A percentile compares a stretch with the other conserved stretches of the same genome.
Evolutionary conservation across 2,888 invertebrate species (phyloP).

Genomic region (Anodontia alba): DNA sequence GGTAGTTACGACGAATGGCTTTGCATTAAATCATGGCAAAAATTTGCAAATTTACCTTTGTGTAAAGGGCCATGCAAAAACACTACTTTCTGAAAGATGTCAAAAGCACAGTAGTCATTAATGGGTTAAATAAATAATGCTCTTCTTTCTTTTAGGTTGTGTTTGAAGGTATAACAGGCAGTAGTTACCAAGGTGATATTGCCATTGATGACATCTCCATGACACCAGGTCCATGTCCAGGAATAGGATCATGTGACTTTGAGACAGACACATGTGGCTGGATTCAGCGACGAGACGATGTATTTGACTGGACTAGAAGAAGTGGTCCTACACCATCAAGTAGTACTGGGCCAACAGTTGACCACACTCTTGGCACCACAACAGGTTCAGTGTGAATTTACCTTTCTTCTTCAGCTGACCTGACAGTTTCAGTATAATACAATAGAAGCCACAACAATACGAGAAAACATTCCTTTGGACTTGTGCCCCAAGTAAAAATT

Average conservation of each 20-base stretch:
- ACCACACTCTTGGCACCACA: slow-evolving; percentile 74
- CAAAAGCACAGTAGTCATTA: too few relatives aligned
- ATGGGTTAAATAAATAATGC: too few relatives aligned
- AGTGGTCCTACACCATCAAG: slow-evolving; percentile 61
- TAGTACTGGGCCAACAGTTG: slow-evolving; percentile 74
- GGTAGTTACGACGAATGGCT: too few relatives aligned
- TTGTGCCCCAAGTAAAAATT: too few relatives aligned
- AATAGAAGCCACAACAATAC: too few relatives aligned
- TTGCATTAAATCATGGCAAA: too few relatives aligned
- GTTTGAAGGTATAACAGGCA: slow-evolving; percentile 78
- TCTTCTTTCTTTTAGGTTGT: slow-evolving; percentile 46
- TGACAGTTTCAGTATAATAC: too few relatives aligned
- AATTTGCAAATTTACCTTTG: too few relatives aligned
- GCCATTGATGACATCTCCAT: slow-evolving; percentile 80
- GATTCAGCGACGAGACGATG: slow-evolving; percentile 69
- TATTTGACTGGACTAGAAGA: slow-evolving; percentile 78
- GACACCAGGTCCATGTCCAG: slow-evolving; percentile 72
- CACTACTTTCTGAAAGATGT: too few relatives aligned
- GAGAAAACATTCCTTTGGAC: too few relatives aligned
- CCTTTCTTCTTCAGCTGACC: too few relatives aligned
- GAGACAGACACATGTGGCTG: slow-evolving; percentile 78
- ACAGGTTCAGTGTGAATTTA: slow-evolving; percentile 55
- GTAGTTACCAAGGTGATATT: slow-evolving; percentile 77
- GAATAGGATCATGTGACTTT: slow-evolving; percentile 75
- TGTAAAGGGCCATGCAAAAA: too few relatives aligned